Evolutionary conservation across 2,113 vertebrate species (phyloP), one percentile per base, ranked within the genome.

Genomic region (Scortum barcoo): DNA sequence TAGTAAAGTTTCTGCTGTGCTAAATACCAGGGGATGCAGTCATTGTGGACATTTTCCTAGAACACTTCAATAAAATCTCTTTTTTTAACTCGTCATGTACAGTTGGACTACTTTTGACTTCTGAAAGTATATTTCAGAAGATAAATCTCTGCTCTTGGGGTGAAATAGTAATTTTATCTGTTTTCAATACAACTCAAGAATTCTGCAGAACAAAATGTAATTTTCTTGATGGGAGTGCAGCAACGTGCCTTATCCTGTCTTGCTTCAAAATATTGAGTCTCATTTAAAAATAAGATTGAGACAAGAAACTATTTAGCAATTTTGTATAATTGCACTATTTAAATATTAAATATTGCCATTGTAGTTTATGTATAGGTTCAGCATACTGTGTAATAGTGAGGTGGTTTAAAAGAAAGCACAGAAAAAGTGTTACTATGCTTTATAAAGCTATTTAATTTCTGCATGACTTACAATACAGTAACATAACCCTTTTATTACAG

Each of bases 21-120:
- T 72, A 50, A 81, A 68, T 54, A 69, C 69, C 67, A 79, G 70
- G 66, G 60, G 69, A 84, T 66, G 14, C 33, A 75, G 57, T 67
- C 58, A 56, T 51, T 70, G 62, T 54, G 14, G 53, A 75, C 3
- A 5, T 63, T 61, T 40, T 76, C 60, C 42, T 33, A 2, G 8
- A 60, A 60, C 22, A 50, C 73, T 19, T 38, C 0, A 60, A 16
- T 20, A 69, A 54, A 33, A 50, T 8, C 16, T 50, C 5, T 50
- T 50, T 22, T 66, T 30, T 26, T 48, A 56, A 50, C 9, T 3
- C 30, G 30, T 54, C 36, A 60, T 57, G 44, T 54, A 44, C 33
- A 61, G 6, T 61, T 40, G 6, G 19, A 68, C 40, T 51, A 51
- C 19, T 58, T 66, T 44, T 24, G 9, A 16, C 17, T 60, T 44